Base-by-base conservation (phyloP, 2,888 invertebrate species). In the Metacarcinus magister region DNA sequence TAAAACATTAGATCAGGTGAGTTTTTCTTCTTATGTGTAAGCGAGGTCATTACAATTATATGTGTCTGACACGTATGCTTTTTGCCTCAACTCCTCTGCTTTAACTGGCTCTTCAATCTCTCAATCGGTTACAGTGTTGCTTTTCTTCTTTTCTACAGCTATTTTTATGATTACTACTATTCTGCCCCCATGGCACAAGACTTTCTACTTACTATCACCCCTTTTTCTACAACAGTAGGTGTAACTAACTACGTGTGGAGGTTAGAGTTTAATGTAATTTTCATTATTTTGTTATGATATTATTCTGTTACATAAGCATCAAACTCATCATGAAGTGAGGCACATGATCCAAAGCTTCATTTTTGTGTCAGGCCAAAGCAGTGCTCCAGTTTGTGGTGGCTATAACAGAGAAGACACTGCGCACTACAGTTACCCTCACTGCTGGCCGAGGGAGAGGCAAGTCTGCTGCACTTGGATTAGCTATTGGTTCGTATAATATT, bases 361-460 rank as follows among this genome's bases (percentile, higher is more conserved):
- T 91, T 16, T 0, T 75, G 93, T 96, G 60, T 60, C 97, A 98
- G 98, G 99, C 98, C 0, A 99, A 99, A 97, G 99, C 99, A 0
- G 98, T 99, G 0, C 98, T 99, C 0, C 99, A 99, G 97, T 99
- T 99, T 97, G 98, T 99, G 97, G 99, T 99, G 97, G 99, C 99
- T 0, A 98, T 99, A 93, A 99, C 99, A 8, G 99, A 99, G 97
- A 99, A 99, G 98, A 98, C 98, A 7, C 97, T 98, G 97, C 98
- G 99, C 89, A 99, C 99, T 0, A 99, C 99, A 0, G 99, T 99
- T 95, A 99, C 99, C 0, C 98, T 99, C 96, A 99, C 99, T 0
- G 99, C 99, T 32, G 99, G 99, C 7, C 98, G 99, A 98, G 99
- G 99, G 75, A 98, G 99, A 95, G 99, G 99, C 97, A 99, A 99